phyloP scores from a whole-genome alignment of 2,113 vertebrate genomes.

The Corythornis madagascariensis region DNA sequence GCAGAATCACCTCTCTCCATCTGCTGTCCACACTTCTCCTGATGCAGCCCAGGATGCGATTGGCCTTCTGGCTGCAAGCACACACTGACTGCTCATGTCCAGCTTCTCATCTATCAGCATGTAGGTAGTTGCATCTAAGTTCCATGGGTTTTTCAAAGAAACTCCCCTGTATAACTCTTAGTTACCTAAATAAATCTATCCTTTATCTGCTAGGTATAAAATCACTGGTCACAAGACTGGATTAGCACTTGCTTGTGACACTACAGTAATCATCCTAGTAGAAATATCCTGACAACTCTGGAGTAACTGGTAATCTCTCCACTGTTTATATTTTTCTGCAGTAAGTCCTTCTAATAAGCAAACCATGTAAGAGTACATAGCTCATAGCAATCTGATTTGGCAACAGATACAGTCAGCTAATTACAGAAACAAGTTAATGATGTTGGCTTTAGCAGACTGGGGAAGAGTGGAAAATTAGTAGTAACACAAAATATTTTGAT shows the following conservation, averaged over 20 bases:
- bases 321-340: conserved; percentile 31
- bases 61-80: too few species aligned
- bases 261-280: background rate
- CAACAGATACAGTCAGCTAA: conserved; percentile 26
- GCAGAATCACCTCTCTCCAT: too few species aligned
- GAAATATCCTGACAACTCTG: conserved; percentile 5
- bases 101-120: too few species aligned
- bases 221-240: background rate
- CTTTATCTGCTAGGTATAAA: background rate
- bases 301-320: background rate
- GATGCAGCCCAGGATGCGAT: too few species aligned
- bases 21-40: too few species aligned
- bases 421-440: conserved; percentile 35
- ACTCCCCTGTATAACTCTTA: background rate
- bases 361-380: background rate
- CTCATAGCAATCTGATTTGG: conserved; percentile 33
- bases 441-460: background rate
- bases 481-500: background rate
- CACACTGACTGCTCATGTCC: too few species aligned
- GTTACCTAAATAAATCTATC: background rate
- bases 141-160: background rate
- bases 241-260: conserved; percentile 6
- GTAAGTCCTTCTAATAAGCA: conserved; percentile 18
- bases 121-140: background rate
- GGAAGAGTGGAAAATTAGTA: background rate